phyloP scores from a whole-genome alignment of 1,140 invertebrate species.

The Drosophila burlai region DNA sequence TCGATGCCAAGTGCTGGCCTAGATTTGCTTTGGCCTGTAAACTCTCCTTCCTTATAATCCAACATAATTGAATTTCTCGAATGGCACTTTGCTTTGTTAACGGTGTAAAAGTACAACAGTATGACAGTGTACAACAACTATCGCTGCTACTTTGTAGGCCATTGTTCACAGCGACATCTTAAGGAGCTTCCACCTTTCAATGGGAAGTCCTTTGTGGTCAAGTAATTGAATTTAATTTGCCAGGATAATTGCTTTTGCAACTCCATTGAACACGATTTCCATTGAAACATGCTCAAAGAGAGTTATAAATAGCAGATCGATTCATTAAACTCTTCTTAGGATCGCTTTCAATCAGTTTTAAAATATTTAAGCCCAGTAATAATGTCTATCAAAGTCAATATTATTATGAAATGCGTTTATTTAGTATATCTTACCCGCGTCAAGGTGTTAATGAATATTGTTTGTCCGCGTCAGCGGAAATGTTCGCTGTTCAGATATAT shows the following conservation, averaged over 20 bases:
- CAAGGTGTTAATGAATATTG: conserved; percentile 59
- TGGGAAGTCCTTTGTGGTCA: conserved; percentile 7
- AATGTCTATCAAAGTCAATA: too few species aligned
- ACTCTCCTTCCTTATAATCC: conserved; percentile 2
- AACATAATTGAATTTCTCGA: conserved; percentile 16
- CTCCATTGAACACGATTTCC: neutral
- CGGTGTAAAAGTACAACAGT: neutral
- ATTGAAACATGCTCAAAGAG: neutral
- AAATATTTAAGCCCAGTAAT: neutral
- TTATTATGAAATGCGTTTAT: neutral
- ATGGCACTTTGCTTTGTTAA: conserved; percentile 5
- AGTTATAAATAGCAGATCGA: neutral
- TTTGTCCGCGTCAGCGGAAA: conserved; percentile 40
- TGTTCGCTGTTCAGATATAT: conserved; percentile 17
- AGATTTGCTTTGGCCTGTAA: conserved; percentile 22
- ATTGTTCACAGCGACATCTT: neutral
- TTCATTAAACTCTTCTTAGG: neutral
- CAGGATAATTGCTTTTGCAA: conserved; percentile 21
- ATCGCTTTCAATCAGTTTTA: neutral
- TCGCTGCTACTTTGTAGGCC: neutral
- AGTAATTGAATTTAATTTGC: conserved; percentile 22
- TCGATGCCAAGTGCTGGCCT: conserved; percentile 18
- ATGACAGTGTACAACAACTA: neutral
- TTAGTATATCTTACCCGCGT: neutral
- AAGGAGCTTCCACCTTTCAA: conserved; percentile 19